Evolutionary conservation across 37 sponge, comb jelly and placozoan species (phyloP).

Genomic region (Haliclona indistincta): DNA sequence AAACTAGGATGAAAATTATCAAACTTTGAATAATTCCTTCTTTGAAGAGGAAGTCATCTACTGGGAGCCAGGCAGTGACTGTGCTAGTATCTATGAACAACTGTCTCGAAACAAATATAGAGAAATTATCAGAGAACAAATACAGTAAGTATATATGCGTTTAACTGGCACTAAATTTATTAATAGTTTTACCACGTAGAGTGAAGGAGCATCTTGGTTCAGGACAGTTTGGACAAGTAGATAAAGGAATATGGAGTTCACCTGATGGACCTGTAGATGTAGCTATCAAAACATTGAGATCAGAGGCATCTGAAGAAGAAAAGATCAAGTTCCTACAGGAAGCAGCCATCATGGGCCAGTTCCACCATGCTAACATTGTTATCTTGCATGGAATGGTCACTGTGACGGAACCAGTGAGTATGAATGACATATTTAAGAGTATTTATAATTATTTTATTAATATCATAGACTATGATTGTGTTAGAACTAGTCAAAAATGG

Average conservation of each 20-base stretch:
- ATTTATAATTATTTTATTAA: not conserved
- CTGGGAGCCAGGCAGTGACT: conserved; percentile 45
- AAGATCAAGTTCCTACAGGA: conserved; percentile 70
- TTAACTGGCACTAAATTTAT: too few relatives aligned
- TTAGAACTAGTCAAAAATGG: conserved; percentile 51
- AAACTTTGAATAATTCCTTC: too few relatives aligned
- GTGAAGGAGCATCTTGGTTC: conserved; percentile 33
- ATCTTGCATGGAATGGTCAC: conserved; percentile 63
- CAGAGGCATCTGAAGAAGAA: conserved; percentile 9
- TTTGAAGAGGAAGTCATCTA: conserved; percentile 39
- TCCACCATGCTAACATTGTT: conserved; percentile 63
- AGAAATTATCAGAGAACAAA: conserved; percentile 2
- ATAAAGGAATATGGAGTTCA: conserved; percentile 37
- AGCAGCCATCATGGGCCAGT: conserved; percentile 82
- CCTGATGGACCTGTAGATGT: conserved; percentile 30
- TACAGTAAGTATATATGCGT: conserved; percentile 27
- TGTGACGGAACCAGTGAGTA: conserved; percentile 39
- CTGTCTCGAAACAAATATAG: conserved; percentile 29
- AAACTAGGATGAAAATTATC: too few relatives aligned
- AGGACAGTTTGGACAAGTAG: conserved; percentile 68
- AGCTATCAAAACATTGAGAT: conserved; percentile 53
- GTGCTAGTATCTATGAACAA: conserved; percentile 17
- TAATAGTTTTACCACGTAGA: not conserved
- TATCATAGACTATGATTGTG: conserved; percentile 61
- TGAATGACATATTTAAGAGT: not conserved